These are phyloP conservation scores for Platanista minor DNA, from an alignment of 2,113 vertebrate species.

Conservation along the genomic window DNA sequence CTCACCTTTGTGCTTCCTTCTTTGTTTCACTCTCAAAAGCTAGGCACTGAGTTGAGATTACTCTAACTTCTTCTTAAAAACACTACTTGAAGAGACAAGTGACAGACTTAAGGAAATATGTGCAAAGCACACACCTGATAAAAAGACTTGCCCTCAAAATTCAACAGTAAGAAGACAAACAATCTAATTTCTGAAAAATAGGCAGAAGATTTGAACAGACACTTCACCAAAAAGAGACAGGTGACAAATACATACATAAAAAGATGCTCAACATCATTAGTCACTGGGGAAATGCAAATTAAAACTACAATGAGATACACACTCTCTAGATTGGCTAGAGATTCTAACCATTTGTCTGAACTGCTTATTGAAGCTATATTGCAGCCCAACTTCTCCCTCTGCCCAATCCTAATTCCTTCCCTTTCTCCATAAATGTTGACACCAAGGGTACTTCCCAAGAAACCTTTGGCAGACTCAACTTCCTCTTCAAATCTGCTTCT, in stretches of 20 bases:
- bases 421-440: neutral
- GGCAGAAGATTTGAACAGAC: neutral
- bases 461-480: neutral
- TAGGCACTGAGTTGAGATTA: neutral
- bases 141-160: neutral
- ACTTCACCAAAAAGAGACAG: neutral
- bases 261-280: neutral
- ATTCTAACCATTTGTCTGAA: neutral
- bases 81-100: neutral
- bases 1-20: neutral
- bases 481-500: neutral
- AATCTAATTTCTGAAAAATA: neutral
- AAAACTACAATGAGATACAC: neutral
- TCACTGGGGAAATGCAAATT: neutral
- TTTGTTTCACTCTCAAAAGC: neutral
- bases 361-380: neutral
- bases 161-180: neutral
- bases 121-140: neutral
- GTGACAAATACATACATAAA: neutral
- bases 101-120: neutral
- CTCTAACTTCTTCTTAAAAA: neutral
- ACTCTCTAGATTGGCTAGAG: neutral
- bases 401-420: neutral
- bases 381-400: neutral
- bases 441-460: neutral